phyloP scores from a whole-genome alignment of 2,797 vertebrate species.

The Borostomias antarcticus region DNA sequence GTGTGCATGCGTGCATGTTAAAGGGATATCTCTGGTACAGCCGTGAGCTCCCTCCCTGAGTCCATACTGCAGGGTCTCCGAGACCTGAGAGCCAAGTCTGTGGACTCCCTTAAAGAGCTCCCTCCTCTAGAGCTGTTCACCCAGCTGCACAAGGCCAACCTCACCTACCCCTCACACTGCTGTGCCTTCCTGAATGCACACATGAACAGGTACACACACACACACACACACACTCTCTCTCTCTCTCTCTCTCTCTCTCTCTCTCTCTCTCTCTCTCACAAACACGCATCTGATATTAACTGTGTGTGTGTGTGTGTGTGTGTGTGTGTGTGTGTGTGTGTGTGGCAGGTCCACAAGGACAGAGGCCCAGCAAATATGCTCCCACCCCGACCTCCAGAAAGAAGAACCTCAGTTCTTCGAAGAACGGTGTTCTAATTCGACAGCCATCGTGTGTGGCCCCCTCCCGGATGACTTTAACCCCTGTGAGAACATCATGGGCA shows the following conservation, averaged over 20 bases:
- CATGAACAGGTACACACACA: slow-evolving; percentile 60
- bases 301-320: background rate
- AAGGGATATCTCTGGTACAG: slow-evolving; percentile 91
- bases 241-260: background rate
- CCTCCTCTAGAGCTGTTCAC: slow-evolving; percentile 82
- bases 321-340: slow-evolving; percentile 6
- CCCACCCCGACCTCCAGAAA: slow-evolving; percentile 58
- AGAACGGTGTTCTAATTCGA: slow-evolving; percentile 78
- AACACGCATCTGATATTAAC: too few species aligned
- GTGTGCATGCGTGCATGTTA: slow-evolving; percentile 46
- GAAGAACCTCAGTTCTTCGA: slow-evolving; percentile 64
- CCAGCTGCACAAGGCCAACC: slow-evolving; percentile 80
- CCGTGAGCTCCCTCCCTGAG: slow-evolving; percentile 83
- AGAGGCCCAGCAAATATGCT: too few species aligned
- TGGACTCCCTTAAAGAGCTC: slow-evolving; percentile 84
- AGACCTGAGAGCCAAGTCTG: slow-evolving; percentile 82
- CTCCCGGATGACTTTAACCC: slow-evolving; percentile 90
- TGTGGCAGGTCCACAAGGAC: slow-evolving; percentile 72
- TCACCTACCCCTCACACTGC: slow-evolving; percentile 96
- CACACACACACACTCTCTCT: background rate
- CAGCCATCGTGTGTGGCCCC: slow-evolving; percentile 83
- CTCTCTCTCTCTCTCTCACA: background rate
- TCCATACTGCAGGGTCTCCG: slow-evolving; percentile 82
- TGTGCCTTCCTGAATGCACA: slow-evolving; percentile 85
- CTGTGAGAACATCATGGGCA: slow-evolving; percentile 94